Percentiles rank a stretch among this genome's conserved stretches.
Conservation (phyloP, 2,888 invertebrate species). For the Mythimna loreyi region DNA sequence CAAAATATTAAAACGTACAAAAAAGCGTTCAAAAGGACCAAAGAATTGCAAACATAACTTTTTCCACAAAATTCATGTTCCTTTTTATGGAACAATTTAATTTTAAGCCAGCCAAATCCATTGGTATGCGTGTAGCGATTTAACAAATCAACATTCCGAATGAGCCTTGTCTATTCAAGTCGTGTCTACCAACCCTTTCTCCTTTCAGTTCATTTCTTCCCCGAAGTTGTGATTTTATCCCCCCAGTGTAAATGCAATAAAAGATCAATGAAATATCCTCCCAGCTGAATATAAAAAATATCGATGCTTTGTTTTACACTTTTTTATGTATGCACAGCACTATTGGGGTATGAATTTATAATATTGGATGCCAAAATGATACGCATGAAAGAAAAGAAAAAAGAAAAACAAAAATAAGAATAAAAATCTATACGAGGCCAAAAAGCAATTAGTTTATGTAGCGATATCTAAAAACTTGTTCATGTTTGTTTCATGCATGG, state of each 20-base stretch:
- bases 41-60: slow-evolving; percentile 52
- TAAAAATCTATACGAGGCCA: no score
- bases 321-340: slow-evolving; percentile 18
- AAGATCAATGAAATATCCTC: slow-evolving; percentile 75
- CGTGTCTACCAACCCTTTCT: slow-evolving; percentile 84
- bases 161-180: slow-evolving; percentile 78
- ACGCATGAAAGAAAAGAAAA: background rate
- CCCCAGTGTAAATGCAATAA: slow-evolving; percentile 78
- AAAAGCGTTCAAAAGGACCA: slow-evolving; percentile 34
- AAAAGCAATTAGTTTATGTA: no score
- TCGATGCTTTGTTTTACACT: slow-evolving; percentile 51
- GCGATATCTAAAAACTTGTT: no score
- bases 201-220: slow-evolving; percentile 84
- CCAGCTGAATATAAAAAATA: slow-evolving; percentile 60
- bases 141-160: slow-evolving; percentile 83
- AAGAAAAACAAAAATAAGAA: no score
- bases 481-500: no score
- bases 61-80: slow-evolving; percentile 60
- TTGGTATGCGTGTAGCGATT: slow-evolving; percentile 81
- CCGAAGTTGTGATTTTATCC: slow-evolving; percentile 83
- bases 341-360: slow-evolving; percentile 24
- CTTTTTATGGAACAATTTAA: slow-evolving; percentile 72
- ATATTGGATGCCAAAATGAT: background rate
- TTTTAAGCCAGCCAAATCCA: slow-evolving; percentile 71
- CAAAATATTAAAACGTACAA: slow-evolving; percentile 30